Base-by-base conservation (phyloP, 2,797 vertebrate genomes). In the Hybognathus amarus region DNA sequence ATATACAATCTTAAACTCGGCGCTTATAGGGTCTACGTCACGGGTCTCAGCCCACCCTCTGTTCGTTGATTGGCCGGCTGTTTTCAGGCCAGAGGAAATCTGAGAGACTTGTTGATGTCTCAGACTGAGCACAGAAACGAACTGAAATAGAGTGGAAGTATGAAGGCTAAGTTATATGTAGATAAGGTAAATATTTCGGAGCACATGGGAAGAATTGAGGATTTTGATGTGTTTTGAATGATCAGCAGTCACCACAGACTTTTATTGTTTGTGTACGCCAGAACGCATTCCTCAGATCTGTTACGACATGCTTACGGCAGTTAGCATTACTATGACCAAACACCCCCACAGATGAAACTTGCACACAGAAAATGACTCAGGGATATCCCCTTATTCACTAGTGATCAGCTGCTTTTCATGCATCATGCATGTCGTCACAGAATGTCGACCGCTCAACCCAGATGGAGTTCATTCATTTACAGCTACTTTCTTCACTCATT, bases 251-350 rank as follows among this genome's bases (percentile, higher is more conserved):
- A 50, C 12, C 78, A 11, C n/a, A 56, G 18, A n/a, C 22, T 36
- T 27, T 27, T 33, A 22, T 4, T 54, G 6, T 38, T n/a, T 66
- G 40, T 69, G 38, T 27, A 12, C n/a, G 30, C 54, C 8, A 63
- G 63, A 36, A 13, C 7, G 17, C 69, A 63, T 82, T 82, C 84
- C 84, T 45, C 33, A 36, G 79, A 9, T 85, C n/a, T 78, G 84
- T 82, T 78, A 5, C n/a, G 8, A 47, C 84, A 82, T 47, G 74
- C 74, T 70, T 38, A 33, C 18, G 0, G 36, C 81, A 27, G 42
- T 56, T 50, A 56, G 38, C 36, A 45, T 59, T 24, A 74, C 33
- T 42, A 18, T 33, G 77, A 80, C 17, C 27, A 24, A 64, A 80
- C 61, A 61, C 38, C 61, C 64, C 61, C 56, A 27, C 67, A 59